Base-by-base conservation (phyloP, 2,113 vertebrate genomes). In the Eptesicus fuscus region DNA sequence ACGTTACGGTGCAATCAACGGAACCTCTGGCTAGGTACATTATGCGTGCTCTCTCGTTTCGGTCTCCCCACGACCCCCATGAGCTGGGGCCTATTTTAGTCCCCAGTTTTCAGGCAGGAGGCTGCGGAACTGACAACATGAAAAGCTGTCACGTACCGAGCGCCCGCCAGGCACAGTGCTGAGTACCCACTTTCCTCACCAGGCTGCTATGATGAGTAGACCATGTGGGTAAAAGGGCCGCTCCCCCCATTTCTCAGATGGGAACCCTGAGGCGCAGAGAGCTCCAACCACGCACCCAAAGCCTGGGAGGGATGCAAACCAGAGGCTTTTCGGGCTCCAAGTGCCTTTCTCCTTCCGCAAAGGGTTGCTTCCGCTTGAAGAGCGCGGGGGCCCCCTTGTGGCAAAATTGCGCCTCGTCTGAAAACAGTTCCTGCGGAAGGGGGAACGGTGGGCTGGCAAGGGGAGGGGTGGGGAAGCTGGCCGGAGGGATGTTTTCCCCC, bases 321-420 rank as follows among this genome's bases (percentile, higher is more conserved):
- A 20, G 70, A 44, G 28, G 17, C 32, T 37, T 42, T 35, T 22
- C 12, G 0, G 28, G 1, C 37, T 83, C n/a, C 51, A 40, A 16
- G 32, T 1, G n/a, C 7, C 35, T 20, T 17, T 18, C 44, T 23
- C 2, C 14, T 1, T 2, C 1, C 2, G 12, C 28, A 5, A 13
- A 56, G 5, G 5, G 17, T 5, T 8, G 42, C 59, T 37, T 37
- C n/a, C 0, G 18, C 85, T 23, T 22, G 63, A 94, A 97, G 95
- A 83, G 93, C 23, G 10, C 7, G 74, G 77, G 23, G 49, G 93
- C 90, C 96, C 93, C 71, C 97, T 89, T 12, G 96, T 96, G 97
- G 90, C 83, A 22, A 40, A 5, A 32, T 14, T 37, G 25, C 0
- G 0, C 23, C 56, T 74, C 10, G 1, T 67, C 5, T 7, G 61